phyloP scores from a whole-genome alignment of 1,140 invertebrate species.

The Heliconius nattereri region DNA sequence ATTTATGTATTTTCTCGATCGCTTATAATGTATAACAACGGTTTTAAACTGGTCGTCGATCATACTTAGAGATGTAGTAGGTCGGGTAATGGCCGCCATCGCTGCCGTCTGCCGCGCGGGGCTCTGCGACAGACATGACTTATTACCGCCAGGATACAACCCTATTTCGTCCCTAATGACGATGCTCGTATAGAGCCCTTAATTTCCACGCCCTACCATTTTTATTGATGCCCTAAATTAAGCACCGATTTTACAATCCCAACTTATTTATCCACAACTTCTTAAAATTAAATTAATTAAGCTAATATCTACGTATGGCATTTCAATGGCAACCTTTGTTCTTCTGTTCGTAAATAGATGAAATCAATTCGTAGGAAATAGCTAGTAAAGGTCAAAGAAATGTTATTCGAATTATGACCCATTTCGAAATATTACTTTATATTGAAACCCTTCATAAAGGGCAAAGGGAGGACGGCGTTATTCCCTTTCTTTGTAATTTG shows the following conservation, averaged over 20 bases:
- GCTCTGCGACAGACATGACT: conserved; percentile 76
- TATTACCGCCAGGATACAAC: conserved; percentile 77
- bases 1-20: conserved; percentile 29
- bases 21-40: conserved; percentile 42
- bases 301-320: conserved; percentile 11
- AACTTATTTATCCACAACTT: conserved; percentile 21
- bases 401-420: conserved; percentile 68
- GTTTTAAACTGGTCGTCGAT: conserved; percentile 71
- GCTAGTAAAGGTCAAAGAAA: conserved; percentile 67
- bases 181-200: conserved; percentile 71
- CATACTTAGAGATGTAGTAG: conserved; percentile 69
- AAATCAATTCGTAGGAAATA: conserved; percentile 48
- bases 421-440: conserved; percentile 69
- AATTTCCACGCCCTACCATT: conserved; percentile 78
- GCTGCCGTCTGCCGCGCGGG: conserved; percentile 33
- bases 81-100: conserved; percentile 57
- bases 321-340: conserved; percentile 28
- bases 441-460: conserved; percentile 68
- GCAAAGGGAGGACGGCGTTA: conserved; percentile 60
- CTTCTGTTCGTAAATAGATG: conserved; percentile 39
- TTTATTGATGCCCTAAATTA: conserved; percentile 76
- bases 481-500: conserved; percentile 64
- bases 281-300: conserved; percentile 5
- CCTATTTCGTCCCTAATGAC: conserved; percentile 78
- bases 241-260: conserved; percentile 43